Conservation (phyloP, 2,888 invertebrate genomes). For the Pyrgus malvae region DNA sequence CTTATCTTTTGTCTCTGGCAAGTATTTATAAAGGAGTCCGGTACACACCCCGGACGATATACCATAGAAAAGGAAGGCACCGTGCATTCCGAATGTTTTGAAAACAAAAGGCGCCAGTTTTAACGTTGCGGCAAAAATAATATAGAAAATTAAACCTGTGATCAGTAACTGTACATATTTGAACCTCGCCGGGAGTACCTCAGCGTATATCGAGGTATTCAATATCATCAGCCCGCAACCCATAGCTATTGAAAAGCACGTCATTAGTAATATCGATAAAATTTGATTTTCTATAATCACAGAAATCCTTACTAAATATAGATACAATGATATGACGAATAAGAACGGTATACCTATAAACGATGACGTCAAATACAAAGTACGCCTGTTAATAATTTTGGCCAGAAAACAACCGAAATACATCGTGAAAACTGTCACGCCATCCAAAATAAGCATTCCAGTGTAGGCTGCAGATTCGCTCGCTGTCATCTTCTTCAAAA, state of each 20-base stretch:
- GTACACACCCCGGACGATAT: constrained; percentile 31
- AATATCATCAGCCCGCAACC: constrained; percentile 46
- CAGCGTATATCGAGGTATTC: constrained; percentile 40
- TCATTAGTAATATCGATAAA: constrained; percentile 42
- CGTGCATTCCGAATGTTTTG: constrained; percentile 39
- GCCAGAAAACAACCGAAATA: constrained; percentile 38
- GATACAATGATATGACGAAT: constrained; percentile 49
- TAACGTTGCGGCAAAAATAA: constrained; percentile 16
- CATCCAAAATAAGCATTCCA: constrained; percentile 56
- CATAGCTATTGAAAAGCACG: constrained; percentile 41
- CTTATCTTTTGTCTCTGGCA: constrained; percentile 54
- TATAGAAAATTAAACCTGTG: background rate
- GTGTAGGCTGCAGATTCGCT: constrained; percentile 49
- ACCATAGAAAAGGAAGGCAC: constrained; percentile 43
- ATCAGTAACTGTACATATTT: background rate
- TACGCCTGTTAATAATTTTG: constrained; percentile 34
- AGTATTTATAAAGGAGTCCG: constrained; percentile 40
- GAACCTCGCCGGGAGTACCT: constrained; percentile 50
- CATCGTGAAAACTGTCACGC: constrained; percentile 45
- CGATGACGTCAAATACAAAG: constrained; percentile 45
- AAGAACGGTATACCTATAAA: constrained; percentile 47
- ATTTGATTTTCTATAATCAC: constrained; percentile 45
- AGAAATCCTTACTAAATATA: constrained; percentile 44
- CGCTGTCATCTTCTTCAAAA: constrained; percentile 49
- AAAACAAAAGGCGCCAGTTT: constrained; percentile 45